Conservation (phyloP, 1,140 invertebrate species). For the Leucophenga varia region DNA sequence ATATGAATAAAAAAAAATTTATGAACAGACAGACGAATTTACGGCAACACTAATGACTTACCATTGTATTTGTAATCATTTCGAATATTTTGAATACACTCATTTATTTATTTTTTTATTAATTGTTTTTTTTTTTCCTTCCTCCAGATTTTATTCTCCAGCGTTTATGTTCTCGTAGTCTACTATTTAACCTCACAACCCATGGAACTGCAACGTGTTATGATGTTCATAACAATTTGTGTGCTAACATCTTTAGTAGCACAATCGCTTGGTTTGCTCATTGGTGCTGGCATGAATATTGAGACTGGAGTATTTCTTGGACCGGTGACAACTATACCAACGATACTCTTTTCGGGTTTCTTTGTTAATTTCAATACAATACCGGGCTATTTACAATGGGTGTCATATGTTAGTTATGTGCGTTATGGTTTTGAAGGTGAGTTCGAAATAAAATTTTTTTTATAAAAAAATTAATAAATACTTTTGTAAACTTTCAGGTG, state of each 20-base stretch:
- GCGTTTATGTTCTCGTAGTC: constrained; percentile 87
- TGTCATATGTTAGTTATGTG: constrained; percentile 88
- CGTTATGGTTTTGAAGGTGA: constrained; percentile 85
- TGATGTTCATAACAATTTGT: constrained; percentile 85
- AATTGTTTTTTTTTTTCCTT: constrained; percentile 1
- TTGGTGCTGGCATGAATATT: constrained; percentile 86
- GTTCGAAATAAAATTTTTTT: constrained; percentile 4
- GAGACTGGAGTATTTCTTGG: constrained; percentile 90
- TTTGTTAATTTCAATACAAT: constrained; percentile 94
- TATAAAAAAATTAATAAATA: no score
- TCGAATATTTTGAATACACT: no score
- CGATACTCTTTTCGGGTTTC: constrained; percentile 90
- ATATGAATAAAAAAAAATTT: no score
- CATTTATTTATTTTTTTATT: neutral
- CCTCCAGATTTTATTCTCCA: constrained; percentile 80
- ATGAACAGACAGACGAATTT: no score
- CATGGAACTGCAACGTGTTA: constrained; percentile 78
- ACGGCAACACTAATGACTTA: no score
- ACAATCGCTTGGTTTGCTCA: constrained; percentile 88
- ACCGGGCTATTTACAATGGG: constrained; percentile 82
- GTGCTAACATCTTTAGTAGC: constrained; percentile 87
- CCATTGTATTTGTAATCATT: no score
- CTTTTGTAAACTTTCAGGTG: constrained; percentile 58
- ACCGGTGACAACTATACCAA: constrained; percentile 86
- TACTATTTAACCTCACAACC: constrained; percentile 96